phyloP scores from a whole-genome alignment of 92 coral and sea anemone genomes.

The Epizoanthus rinbou region DNA sequence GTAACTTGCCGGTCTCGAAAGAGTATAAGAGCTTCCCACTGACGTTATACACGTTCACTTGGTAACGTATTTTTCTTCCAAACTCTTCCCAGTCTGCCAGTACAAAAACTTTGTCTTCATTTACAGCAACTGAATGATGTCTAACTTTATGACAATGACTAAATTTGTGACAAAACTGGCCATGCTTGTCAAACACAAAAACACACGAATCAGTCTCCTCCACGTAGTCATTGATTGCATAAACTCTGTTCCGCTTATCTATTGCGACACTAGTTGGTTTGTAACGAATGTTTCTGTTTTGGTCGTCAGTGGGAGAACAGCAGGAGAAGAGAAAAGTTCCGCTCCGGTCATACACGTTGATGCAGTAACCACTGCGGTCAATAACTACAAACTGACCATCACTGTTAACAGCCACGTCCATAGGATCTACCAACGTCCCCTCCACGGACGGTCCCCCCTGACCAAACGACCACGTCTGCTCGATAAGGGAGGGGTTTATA shows the following conservation, averaged over 20 bases:
- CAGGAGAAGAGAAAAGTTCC: not conserved
- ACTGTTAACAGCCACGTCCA: conserved; percentile 44
- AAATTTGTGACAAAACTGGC: not conserved
- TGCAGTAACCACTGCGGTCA: not conserved
- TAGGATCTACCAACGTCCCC: not conserved
- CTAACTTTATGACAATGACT: too few relatives aligned
- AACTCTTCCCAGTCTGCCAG: too few relatives aligned
- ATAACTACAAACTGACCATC: conserved; percentile 19
- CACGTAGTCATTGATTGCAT: too few relatives aligned
- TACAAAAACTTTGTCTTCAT: too few relatives aligned
- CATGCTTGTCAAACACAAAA: not conserved
- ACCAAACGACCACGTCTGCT: conserved; percentile 10
- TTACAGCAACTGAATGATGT: too few relatives aligned
- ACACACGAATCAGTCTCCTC: not conserved
- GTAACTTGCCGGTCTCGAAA: too few relatives aligned
- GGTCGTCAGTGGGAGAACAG: not conserved
- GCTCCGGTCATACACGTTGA: conserved; percentile 21
- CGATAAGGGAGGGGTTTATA: not conserved
- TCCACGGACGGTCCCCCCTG: not conserved
- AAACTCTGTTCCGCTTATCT: too few relatives aligned
- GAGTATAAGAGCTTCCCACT: too few relatives aligned
- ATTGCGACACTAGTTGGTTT: too few relatives aligned
- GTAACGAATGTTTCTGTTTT: too few relatives aligned
- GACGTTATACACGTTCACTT: too few relatives aligned
- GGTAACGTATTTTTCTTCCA: too few relatives aligned